These are phyloP conservation scores for Ooceraea biroi DNA, from an alignment of 1,140 invertebrate species.

Conservation along the genomic window DNA sequence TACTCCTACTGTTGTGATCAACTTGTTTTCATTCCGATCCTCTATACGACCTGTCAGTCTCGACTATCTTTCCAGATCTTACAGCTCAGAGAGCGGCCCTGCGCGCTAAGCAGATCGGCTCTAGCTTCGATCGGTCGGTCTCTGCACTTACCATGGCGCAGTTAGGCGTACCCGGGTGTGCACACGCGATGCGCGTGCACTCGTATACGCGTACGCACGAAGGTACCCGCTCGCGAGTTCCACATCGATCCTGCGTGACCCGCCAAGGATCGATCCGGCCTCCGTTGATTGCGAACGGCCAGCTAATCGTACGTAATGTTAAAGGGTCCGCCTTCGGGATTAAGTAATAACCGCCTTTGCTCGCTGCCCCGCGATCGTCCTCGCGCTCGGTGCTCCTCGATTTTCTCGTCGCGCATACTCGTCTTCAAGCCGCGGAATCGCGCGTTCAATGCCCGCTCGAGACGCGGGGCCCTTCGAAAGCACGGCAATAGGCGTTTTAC, in stretches of 20 bases:
- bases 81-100: constrained; percentile 67
- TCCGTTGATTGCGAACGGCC: constrained; percentile 43
- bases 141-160: constrained; percentile 5
- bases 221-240: constrained; percentile 1
- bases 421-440: constrained; percentile 44
- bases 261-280: constrained; percentile 32
- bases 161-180: constrained; percentile 18
- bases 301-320: constrained; percentile 59
- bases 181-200: constrained; percentile 16
- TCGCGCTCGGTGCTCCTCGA: constrained; percentile 16
- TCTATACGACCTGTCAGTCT: no score
- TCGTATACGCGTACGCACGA: background rate
- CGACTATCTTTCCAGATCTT: no score
- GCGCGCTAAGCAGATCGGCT: constrained; percentile 50
- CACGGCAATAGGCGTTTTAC: constrained; percentile 27
- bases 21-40: no score
- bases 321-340: constrained; percentile 54
- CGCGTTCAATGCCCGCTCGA: constrained; percentile 23
- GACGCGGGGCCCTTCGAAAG: constrained; percentile 17
- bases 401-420: constrained; percentile 50
- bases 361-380: constrained; percentile 15
- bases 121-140: constrained; percentile 8
- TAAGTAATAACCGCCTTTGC: constrained; percentile 51
- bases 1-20: no score
- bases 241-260: constrained; percentile 50